Evolutionary conservation across 2,113 vertebrate genomes (phyloP).

Genomic region (Nannobrachium achirus): DNA sequence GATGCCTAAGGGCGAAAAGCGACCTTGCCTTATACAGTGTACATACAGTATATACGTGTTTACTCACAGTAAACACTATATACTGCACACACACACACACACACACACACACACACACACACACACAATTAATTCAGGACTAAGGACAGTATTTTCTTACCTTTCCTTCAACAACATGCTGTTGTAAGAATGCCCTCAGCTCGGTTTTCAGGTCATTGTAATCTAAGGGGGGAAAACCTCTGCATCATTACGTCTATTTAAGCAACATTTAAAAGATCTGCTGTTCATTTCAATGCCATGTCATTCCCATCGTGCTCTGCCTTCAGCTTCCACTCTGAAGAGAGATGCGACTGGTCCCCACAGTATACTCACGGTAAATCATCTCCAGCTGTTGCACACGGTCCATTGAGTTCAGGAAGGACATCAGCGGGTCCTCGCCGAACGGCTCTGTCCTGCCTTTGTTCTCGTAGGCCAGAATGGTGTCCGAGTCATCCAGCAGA

Average conservation of each 20-base stretch:
- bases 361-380: slow-evolving; percentile 88
- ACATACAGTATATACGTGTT: too few species aligned
- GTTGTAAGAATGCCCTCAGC: slow-evolving; percentile 87
- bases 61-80: too few species aligned
- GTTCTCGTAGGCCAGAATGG: slow-evolving; percentile 92
- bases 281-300: neutral
- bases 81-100: too few species aligned
- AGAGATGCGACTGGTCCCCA: neutral
- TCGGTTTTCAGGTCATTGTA: slow-evolving; percentile 91
- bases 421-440: slow-evolving; percentile 88
- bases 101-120: too few species aligned
- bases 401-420: slow-evolving; percentile 87
- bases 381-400: slow-evolving; percentile 93
- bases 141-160: slow-evolving; percentile 70
- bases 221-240: slow-evolving; percentile 71
- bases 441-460: slow-evolving; percentile 84
- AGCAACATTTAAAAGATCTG: neutral
- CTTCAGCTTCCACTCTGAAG: neutral
- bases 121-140: too few species aligned
- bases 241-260: slow-evolving; percentile 4
- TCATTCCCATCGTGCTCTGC: neutral
- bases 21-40: too few species aligned
- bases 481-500: slow-evolving; percentile 91
- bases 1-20: too few species aligned
- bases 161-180: slow-evolving; percentile 91